A percentile compares a stretch with the other conserved stretches of the same genome.
Conservation (phyloP, 2,113 vertebrate genomes). For the Nothobranchius kuhntae region DNA sequence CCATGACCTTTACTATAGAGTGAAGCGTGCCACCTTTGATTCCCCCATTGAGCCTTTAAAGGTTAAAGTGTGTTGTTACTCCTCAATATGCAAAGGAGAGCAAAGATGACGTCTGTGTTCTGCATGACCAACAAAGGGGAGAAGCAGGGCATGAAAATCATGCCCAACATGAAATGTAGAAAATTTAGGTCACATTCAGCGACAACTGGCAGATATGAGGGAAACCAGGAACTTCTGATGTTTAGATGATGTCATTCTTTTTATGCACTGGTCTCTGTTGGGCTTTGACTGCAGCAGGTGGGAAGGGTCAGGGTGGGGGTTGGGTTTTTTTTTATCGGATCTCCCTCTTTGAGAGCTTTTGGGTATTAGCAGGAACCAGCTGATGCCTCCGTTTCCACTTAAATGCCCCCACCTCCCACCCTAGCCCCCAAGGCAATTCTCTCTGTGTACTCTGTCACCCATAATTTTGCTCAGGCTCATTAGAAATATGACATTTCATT, state of each 20-base stretch:
- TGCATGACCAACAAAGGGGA: slow-evolving; percentile 23
- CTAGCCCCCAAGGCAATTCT: not conserved
- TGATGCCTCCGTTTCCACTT: slow-evolving; percentile 47
- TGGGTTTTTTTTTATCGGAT: slow-evolving; percentile 37
- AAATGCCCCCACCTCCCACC: slow-evolving; percentile 4
- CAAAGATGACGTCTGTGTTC: slow-evolving; percentile 29
- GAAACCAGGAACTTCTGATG: slow-evolving; percentile 58
- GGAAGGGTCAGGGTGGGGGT: not conserved
- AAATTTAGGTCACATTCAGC: slow-evolving; percentile 68
- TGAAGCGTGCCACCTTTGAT: slow-evolving; percentile 65
- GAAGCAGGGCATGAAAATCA: slow-evolving; percentile 37
- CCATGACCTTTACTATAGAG: slow-evolving; percentile 71
- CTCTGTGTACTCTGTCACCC: not conserved
- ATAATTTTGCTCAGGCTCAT: slow-evolving; percentile 7
- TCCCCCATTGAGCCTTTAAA: slow-evolving; percentile 58
- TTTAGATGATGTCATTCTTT: slow-evolving; percentile 60
- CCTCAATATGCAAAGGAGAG: slow-evolving; percentile 31
- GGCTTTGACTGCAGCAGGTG: slow-evolving; percentile 19
- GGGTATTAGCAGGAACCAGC: slow-evolving; percentile 64
- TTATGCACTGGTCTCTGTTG: slow-evolving; percentile 38
- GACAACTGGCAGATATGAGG: slow-evolving; percentile 57
- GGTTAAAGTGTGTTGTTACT: slow-evolving; percentile 60
- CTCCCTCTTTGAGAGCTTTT: slow-evolving; percentile 40
- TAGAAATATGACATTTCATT: not conserved
- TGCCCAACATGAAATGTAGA: slow-evolving; percentile 50